phyloP scores from a whole-genome alignment of 2,888 invertebrate species.

The Anthrax anthrax region DNA sequence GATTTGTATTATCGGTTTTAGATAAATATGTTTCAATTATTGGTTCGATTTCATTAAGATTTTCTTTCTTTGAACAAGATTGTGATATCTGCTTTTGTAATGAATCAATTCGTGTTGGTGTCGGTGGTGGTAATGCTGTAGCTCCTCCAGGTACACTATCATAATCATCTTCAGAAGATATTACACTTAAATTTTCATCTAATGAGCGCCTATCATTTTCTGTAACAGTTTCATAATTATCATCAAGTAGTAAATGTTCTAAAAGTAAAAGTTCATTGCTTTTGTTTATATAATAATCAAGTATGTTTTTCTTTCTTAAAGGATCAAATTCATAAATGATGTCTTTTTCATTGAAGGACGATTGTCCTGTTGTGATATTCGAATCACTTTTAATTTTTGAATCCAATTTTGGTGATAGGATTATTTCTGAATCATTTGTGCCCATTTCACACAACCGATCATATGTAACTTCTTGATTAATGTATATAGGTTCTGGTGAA shows the following conservation, averaged over 20 bases:
- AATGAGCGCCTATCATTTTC: conserved; percentile 24
- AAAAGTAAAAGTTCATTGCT: conserved; percentile 49
- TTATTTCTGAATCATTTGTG: conserved; percentile 13
- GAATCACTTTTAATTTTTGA: no score
- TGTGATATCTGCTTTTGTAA: neutral
- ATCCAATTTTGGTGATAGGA: neutral
- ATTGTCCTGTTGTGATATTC: neutral
- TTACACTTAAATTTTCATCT: conserved; percentile 33
- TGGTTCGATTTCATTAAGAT: conserved; percentile 2
- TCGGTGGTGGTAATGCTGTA: conserved; percentile 6
- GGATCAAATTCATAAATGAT: conserved; percentile 65
- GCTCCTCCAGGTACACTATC: conserved; percentile 13
- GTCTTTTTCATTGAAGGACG: conserved; percentile 27
- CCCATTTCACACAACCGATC: conserved; percentile 30
- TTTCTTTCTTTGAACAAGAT: neutral
- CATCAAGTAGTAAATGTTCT: conserved; percentile 52
- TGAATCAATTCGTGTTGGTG: conserved; percentile 10
- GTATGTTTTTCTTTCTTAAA: conserved; percentile 23
- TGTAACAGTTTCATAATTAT: conserved; percentile 50
- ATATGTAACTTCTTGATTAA: conserved; percentile 31
- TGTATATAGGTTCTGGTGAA: conserved; percentile 30
- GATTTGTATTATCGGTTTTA: conserved; percentile 2
- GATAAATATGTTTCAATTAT: conserved; percentile 8
- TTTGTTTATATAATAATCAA: conserved; percentile 26
- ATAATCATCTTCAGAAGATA: conserved; percentile 36